Evolutionary conservation across 2,797 vertebrate species (phyloP).

Genomic region (Eulemur coronatus): DNA sequence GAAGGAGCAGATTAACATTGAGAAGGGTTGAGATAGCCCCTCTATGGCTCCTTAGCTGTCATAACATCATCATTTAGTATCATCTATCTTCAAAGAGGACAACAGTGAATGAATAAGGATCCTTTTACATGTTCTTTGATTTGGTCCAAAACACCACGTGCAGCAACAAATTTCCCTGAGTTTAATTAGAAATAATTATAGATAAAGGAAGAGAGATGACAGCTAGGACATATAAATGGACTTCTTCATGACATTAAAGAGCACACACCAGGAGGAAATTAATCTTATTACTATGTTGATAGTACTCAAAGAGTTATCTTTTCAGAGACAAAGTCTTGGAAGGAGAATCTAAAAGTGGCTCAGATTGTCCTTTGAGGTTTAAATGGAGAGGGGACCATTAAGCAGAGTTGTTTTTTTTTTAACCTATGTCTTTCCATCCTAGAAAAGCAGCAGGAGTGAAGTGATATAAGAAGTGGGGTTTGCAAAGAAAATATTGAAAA

Average conservation of each 20-base stretch:
- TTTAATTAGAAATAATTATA: constrained; percentile 30
- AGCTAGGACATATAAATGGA: constrained; percentile 9
- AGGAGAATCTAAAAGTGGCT: constrained; percentile 27
- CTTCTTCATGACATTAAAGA: constrained; percentile 41
- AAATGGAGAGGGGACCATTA: background rate
- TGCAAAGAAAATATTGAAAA: constrained; percentile 40
- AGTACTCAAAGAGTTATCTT: constrained; percentile 15
- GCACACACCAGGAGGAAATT: constrained; percentile 42
- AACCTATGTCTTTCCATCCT: constrained; percentile 28
- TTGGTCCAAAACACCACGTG: background rate
- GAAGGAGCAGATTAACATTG: constrained; percentile 33
- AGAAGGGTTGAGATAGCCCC: background rate
- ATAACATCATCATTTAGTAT: background rate
- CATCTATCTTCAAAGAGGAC: constrained; percentile 28
- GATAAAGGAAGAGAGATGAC: constrained; percentile 5
- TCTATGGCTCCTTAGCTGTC: background rate
- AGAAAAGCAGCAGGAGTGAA: constrained; percentile 44
- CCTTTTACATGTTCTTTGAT: constrained; percentile 45
- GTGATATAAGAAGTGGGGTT: constrained; percentile 31
- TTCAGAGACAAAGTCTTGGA: constrained; percentile 32
- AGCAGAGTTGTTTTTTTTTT: background rate
- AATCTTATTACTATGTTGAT: background rate
- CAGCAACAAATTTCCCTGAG: constrained; percentile 24
- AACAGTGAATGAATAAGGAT: background rate
- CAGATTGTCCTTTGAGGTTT: constrained; percentile 26